A percentile compares a stretch with the other conserved stretches of the same genome.
Conservation (phyloP, 2,888 invertebrate species). For the Galeruca laticollis region DNA sequence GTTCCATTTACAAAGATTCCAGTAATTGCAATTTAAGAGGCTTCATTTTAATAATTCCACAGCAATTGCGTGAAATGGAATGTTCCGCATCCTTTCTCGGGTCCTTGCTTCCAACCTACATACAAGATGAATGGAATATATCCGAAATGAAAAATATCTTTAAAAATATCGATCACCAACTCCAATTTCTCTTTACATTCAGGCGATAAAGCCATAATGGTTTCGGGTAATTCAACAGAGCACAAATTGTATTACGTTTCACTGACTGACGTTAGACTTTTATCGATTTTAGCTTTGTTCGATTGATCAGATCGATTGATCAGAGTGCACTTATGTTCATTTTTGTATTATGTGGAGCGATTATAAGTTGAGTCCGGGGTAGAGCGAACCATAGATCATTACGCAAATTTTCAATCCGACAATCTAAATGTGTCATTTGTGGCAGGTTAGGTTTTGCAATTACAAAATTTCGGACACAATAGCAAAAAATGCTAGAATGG, state of each 20-base stretch:
- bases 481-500: too few species aligned
- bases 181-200: conserved; percentile 51
- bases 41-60: conserved; percentile 56
- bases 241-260: background rate
- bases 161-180: conserved; percentile 48
- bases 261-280: background rate
- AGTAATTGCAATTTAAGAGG: background rate
- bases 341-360: too few species aligned
- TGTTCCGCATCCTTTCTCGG: conserved; percentile 53
- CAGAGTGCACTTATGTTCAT: too few species aligned
- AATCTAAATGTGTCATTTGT: too few species aligned
- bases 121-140: conserved; percentile 58
- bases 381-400: too few species aligned
- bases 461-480: too few species aligned
- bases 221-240: background rate
- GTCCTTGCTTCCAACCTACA: conserved; percentile 57
- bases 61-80: conserved; percentile 55
- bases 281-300: background rate
- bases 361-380: too few species aligned
- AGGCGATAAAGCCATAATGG: conserved; percentile 44
- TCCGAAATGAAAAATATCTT: conserved; percentile 53
- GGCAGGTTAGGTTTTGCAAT: too few species aligned
- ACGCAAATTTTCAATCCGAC: too few species aligned
- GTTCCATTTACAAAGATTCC: too few species aligned
- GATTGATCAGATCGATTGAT: too few species aligned